Evolutionary conservation across 2,888 invertebrate genomes (phyloP).

Genomic region (Erannis defoliaria): DNA sequence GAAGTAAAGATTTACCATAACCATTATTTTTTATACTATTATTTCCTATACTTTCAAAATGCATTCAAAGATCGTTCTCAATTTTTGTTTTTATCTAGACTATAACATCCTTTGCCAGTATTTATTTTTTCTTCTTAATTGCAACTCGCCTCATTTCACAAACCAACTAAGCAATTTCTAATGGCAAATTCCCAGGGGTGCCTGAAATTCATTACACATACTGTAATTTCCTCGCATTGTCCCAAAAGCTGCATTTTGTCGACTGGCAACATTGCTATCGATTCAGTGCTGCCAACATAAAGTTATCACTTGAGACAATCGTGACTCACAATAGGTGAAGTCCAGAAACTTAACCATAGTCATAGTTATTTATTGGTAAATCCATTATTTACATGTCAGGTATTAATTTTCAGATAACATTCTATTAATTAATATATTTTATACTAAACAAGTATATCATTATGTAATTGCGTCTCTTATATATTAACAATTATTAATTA

Average conservation of each 20-base stretch:
- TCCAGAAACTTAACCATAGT: not conserved
- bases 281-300: constrained; percentile 37
- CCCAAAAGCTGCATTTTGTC: constrained; percentile 29
- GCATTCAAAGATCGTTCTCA: too few species aligned
- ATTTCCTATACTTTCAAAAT: too few species aligned
- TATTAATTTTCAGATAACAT: too few species aligned
- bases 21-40: too few species aligned
- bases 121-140: not conserved
- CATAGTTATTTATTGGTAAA: too few species aligned
- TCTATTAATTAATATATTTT: too few species aligned
- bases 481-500: too few species aligned
- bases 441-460: too few species aligned
- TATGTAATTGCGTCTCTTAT: too few species aligned
- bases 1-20: too few species aligned
- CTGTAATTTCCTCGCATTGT: constrained; percentile 17
- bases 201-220: constrained; percentile 33
- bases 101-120: not conserved
- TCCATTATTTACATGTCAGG: too few species aligned
- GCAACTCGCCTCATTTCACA: not conserved
- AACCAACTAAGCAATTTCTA: constrained; percentile 22
- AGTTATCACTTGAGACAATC: constrained; percentile 33
- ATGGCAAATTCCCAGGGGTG: constrained; percentile 25
- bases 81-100: not conserved
- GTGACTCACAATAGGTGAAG: not conserved
- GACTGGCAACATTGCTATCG: constrained; percentile 30